Evolutionary conservation across 2,888 invertebrate genomes (phyloP), one percentile per base, ranked within the genome.

Genomic region (Linnaemya vulpina): DNA sequence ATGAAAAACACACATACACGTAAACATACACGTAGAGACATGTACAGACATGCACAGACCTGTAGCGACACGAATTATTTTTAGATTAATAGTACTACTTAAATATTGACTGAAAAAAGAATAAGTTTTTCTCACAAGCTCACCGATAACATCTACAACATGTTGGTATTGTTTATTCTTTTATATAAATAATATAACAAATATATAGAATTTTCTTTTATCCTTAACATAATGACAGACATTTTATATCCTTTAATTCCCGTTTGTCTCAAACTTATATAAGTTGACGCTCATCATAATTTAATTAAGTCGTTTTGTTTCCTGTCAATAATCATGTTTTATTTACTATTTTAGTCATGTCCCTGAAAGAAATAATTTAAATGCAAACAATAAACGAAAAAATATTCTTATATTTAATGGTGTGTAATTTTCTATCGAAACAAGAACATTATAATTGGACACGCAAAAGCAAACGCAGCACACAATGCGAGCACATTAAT

Each of bases 291-390:
- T 30, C 4, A 17, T 3, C 20, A 30, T 58, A 55, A 46, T 58
- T 58, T 10, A 55, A 58, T 58, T 58, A 30, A 35, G 15, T 13
- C 8, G 25, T 11, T 20, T 46, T 15, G n/a, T 73, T 60, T 49
- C 20, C 13, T 35, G 4, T 73, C 49, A 53, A 58, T 30, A 20
- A 22, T n/a, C 40, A 9, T 38, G 9, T 51, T n/a, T 17, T 40
- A n/a, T 1, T 55, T 62, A 60, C 10, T 60, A 60, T 60, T 60
- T 60, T 17, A 13, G 60, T 60, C 35, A 60, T 60, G 38, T 35
- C 4, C 15, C 4, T 20, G 15, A 20, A 38, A 51, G 20, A 4
- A 7, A 20, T 51, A 20, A 20, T 68, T 51, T n/a, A 53, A 38
- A 38, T 68, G 68, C 20, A 53, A 38, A 68, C 53, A 68, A 53